phyloP scores from a whole-genome alignment of 2,888 invertebrate genomes.

The Galerucella pusilla region DNA sequence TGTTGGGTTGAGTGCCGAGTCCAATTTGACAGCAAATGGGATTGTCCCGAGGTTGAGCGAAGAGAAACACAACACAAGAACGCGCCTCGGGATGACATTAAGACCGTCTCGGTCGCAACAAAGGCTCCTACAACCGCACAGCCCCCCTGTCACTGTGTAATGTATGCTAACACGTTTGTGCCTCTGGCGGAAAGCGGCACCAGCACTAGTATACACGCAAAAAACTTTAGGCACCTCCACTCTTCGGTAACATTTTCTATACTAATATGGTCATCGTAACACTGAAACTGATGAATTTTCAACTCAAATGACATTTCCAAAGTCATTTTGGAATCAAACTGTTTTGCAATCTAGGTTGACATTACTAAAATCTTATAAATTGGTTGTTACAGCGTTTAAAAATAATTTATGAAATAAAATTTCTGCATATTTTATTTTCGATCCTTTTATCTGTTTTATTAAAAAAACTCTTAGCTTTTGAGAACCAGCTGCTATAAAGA shows the following conservation, averaged over 20 bases:
- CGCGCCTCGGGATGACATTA: slow-evolving; percentile 65
- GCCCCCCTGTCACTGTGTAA: slow-evolving; percentile 65
- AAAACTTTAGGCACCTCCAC: slow-evolving; percentile 43
- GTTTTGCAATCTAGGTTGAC: too few species aligned
- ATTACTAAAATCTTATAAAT: too few species aligned
- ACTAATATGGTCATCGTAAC: not conserved
- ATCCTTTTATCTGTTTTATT: too few species aligned
- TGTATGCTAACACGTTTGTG: slow-evolving; percentile 65
- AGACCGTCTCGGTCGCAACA: slow-evolving; percentile 63
- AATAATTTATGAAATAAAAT: too few species aligned
- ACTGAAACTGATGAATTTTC: too few species aligned
- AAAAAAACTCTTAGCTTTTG: too few species aligned
- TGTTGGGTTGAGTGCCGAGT: slow-evolving; percentile 36
- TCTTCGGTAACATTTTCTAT: not conserved
- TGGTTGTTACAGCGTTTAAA: too few species aligned
- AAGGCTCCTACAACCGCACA: slow-evolving; percentile 57
- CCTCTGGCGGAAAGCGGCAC: slow-evolving; percentile 43
- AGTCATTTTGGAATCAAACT: not conserved
- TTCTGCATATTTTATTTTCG: too few species aligned
- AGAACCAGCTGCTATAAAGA: too few species aligned
- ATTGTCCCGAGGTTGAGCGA: slow-evolving; percentile 44
- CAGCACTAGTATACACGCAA: slow-evolving; percentile 21
- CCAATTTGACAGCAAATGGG: slow-evolving; percentile 65
- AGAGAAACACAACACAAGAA: slow-evolving; percentile 48
- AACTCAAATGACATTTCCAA: too few species aligned